Base-by-base conservation (phyloP, 2,113 vertebrate species). In the Podiceps cristatus region DNA sequence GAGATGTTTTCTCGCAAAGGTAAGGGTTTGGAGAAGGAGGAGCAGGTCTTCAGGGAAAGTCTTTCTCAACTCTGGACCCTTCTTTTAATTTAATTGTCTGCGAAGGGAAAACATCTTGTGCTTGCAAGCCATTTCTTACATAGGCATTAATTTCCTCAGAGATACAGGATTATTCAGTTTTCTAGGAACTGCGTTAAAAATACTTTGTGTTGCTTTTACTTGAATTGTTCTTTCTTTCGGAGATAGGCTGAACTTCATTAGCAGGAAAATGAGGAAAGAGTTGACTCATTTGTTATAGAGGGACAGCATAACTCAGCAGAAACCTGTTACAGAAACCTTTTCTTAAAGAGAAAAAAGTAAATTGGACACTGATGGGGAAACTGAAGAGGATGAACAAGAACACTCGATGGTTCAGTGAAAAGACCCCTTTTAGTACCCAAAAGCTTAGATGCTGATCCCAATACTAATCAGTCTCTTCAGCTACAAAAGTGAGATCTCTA, bases 1-100 rank as follows among this genome's bases (percentile, higher is more conserved):
- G 99, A 68, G 99, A 99, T 23, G 99, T 99, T 50, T 99, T 99
- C 97, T 99, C 99, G 86, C 99, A 99, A 97, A 99, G 99, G 99
- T 99, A 99, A 96, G 96, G 23, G 74, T 75, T 55, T 29, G 33
- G 20, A 87, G 42, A 9, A 27, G n/a, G 28, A 49, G 31, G 33
- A 69, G 20, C 18, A 23, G 74, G 12, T 75, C 9, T 27, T 18
- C 23, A 72, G 44, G 17, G 53, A 86, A 84, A 24, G 33, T n/a
- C 5, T 42, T 8, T 74, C 45, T 90, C 69, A 20, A 7, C 17
- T 95, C 42, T 29, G 27, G 19, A 42, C 8, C 20, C 4, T 52
- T 29, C 7, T 90, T 82, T 72, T 62, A 22, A 68, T 63, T 94
- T 75, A 56, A 18, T 93, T 92, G 94, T 81, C 5, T 8, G 45